phyloP scores from a whole-genome alignment of 1,140 invertebrate genomes.

The Drosophila sproati region DNA sequence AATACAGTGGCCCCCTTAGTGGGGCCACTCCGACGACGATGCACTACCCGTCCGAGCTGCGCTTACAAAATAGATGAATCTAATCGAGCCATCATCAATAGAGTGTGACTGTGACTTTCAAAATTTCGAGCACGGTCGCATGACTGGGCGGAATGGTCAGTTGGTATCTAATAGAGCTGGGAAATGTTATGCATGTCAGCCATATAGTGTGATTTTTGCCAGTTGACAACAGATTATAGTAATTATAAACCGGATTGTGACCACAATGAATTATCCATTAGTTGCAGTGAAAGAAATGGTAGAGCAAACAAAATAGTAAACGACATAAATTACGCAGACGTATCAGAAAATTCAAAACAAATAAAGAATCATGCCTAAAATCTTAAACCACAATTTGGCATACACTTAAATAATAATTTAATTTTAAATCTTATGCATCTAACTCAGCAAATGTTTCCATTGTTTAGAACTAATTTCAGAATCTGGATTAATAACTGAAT shows the following conservation, averaged over 20 bases:
- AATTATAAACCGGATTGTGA: conserved; percentile 56
- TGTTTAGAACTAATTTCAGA: too few species aligned
- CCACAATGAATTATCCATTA: conserved; percentile 50
- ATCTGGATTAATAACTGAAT: too few species aligned
- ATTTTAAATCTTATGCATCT: too few species aligned
- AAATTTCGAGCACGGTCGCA: conserved; percentile 40
- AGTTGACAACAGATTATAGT: conserved; percentile 42
- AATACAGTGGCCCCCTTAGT: conserved; percentile 38
- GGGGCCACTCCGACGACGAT: not conserved
- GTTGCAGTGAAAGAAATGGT: conserved; percentile 38
- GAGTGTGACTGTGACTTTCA: conserved; percentile 69
- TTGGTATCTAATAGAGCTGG: conserved; percentile 24
- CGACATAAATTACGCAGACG: too few species aligned
- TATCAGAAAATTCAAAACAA: too few species aligned
- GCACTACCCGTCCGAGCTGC: conserved; percentile 6
- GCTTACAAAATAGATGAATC: conserved; percentile 66
- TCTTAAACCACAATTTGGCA: too few species aligned
- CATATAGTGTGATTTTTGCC: conserved; percentile 43
- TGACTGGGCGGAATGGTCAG: conserved; percentile 35
- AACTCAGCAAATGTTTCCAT: too few species aligned
- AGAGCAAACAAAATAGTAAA: not conserved
- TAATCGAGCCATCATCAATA: conserved; percentile 14
- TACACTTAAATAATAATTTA: too few species aligned
- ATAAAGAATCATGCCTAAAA: too few species aligned
- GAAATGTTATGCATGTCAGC: conserved; percentile 47